Conservation (phyloP, 2,797 vertebrate species). For the Salmo trutta region DNA sequence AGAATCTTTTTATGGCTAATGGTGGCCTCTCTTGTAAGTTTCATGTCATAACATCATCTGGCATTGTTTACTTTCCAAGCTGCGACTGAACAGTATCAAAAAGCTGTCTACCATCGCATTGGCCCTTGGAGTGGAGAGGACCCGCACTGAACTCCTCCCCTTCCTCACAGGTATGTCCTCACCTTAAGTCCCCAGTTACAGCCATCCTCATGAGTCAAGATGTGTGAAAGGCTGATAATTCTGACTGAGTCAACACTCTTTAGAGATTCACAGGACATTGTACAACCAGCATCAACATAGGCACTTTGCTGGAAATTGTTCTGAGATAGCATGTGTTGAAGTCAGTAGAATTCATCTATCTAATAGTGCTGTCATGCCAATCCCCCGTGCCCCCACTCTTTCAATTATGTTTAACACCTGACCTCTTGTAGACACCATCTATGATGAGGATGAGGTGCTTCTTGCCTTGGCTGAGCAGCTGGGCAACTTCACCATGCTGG, state of each 20-base stretch:
- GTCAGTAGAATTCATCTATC: too few relatives aligned
- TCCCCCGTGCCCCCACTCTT: background rate
- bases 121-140: slow-evolving; percentile 85
- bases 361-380: too few relatives aligned
- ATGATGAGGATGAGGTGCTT: slow-evolving; percentile 87
- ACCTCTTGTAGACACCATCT: slow-evolving; percentile 79
- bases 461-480: slow-evolving; percentile 86
- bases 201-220: background rate
- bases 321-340: background rate
- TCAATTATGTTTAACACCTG: background rate
- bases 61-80: slow-evolving; percentile 50
- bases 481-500: slow-evolving; percentile 85
- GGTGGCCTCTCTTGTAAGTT: background rate
- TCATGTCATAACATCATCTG: background rate
- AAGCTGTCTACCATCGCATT: slow-evolving; percentile 87
- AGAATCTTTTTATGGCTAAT: background rate
- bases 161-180: slow-evolving; percentile 81
- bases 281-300: background rate
- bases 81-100: slow-evolving; percentile 87
- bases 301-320: background rate
- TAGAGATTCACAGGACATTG: background rate
- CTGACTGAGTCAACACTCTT: background rate
- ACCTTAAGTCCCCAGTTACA: background rate
- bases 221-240: background rate
- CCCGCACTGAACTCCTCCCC: slow-evolving; percentile 84